Evolutionary conservation across 2,797 vertebrate species (phyloP).

Genomic region (Spheniscus humboldti): DNA sequence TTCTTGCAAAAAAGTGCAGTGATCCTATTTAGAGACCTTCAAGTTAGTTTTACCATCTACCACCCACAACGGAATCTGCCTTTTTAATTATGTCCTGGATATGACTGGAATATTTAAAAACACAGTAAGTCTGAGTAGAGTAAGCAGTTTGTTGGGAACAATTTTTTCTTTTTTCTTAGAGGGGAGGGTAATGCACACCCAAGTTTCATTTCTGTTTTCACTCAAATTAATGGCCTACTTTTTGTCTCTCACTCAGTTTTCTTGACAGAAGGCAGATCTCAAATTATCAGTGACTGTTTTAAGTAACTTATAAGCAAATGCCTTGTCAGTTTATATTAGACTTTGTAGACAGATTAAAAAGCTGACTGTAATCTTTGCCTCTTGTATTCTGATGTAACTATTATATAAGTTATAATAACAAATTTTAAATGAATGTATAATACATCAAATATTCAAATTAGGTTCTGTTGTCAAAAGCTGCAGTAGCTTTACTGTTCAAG

Average conservation of each 20-base stretch:
- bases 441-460: constrained; percentile 44
- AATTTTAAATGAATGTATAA: constrained; percentile 32
- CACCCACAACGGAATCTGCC: not conserved
- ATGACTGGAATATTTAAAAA: not conserved
- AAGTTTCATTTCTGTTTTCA: not conserved
- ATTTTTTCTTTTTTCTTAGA: not conserved
- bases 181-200: not conserved
- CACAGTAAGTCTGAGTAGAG: not conserved
- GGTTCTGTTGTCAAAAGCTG: constrained; percentile 10
- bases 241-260: constrained; percentile 8
- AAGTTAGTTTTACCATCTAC: not conserved
- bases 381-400: constrained; percentile 43
- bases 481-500: not conserved
- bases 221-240: not conserved
- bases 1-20: not conserved
- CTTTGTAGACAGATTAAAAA: constrained; percentile 42
- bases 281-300: constrained; percentile 24
- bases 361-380: constrained; percentile 21
- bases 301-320: constrained; percentile 47
- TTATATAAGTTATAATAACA: constrained; percentile 29
- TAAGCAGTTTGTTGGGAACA: not conserved
- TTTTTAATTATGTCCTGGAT: not conserved
- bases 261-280: not conserved
- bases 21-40: not conserved
- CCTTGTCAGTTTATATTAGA: constrained; percentile 52